A percentile compares a stretch with the other conserved stretches of the same genome.
These are phyloP conservation scores for Nanorana parkeri DNA, from an alignment of 2,113 vertebrate genomes.

Conservation along the genomic window DNA sequence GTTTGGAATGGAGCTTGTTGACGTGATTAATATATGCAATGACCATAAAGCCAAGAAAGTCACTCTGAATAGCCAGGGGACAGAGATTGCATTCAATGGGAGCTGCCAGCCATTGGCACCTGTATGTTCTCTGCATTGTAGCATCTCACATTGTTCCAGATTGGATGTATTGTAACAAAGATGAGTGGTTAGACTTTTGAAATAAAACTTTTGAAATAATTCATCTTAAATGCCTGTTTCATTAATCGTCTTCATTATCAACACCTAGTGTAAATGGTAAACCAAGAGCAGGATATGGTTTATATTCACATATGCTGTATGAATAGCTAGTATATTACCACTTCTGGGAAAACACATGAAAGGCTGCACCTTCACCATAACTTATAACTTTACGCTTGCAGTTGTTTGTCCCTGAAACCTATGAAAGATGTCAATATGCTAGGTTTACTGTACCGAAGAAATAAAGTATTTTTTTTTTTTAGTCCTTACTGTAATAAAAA, in stretches of 20 bases:
- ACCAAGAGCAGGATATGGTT: constrained; percentile 13
- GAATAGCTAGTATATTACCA: too few relatives aligned
- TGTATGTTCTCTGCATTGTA: neutral
- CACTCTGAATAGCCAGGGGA: neutral
- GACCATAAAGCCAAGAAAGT: neutral
- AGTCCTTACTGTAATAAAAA: too few relatives aligned
- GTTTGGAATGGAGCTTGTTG: neutral
- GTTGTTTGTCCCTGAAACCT: too few relatives aligned
- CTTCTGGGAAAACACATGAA: too few relatives aligned
- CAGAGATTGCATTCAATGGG: neutral
- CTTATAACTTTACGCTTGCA: too few relatives aligned
- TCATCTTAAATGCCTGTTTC: neutral
- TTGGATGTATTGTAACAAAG: neutral
- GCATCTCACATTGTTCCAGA: neutral
- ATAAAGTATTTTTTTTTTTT: too few relatives aligned
- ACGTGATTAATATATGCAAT: constrained; percentile 15
- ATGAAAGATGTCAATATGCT: too few relatives aligned
- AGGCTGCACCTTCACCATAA: too few relatives aligned
- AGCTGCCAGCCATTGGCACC: neutral
- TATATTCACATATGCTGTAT: neutral
- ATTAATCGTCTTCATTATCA: neutral
- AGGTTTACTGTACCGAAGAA: too few relatives aligned
- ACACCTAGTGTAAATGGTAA: too few relatives aligned
- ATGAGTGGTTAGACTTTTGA: neutral
- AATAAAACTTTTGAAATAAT: constrained; percentile 21